Evolutionary conservation across 2,888 invertebrate genomes (phyloP).

Genomic region (Panzeria rudis): DNA sequence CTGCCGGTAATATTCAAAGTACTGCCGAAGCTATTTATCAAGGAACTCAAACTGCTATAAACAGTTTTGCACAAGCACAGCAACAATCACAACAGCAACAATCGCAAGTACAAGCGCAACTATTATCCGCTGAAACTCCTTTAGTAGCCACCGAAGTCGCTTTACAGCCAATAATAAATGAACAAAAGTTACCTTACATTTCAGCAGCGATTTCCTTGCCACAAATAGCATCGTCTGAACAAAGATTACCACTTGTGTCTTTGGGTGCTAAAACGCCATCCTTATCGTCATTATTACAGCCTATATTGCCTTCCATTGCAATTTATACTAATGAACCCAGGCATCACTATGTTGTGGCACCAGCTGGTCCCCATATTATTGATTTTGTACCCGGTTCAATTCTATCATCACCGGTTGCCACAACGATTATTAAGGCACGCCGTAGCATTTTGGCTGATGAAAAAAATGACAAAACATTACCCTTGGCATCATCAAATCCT

Average conservation of each 20-base stretch:
- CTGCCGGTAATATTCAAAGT: constrained; percentile 3
- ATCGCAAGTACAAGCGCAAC: constrained; percentile 11
- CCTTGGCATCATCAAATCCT: constrained; percentile 56
- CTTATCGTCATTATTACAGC: constrained; percentile 62
- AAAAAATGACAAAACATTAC: constrained; percentile 65
- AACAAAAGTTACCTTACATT: constrained; percentile 43
- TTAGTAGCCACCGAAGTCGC: constrained; percentile 24
- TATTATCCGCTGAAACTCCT: constrained; percentile 18
- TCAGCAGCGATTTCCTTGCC: constrained; percentile 27
- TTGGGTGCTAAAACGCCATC: constrained; percentile 27
- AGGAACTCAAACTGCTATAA: constrained; percentile 28
- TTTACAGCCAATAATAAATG: constrained; percentile 22
- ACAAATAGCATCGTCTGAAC: neutral
- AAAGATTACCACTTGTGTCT: constrained; percentile 40
- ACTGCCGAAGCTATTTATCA: constrained; percentile 28
- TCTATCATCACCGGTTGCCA: constrained; percentile 76
- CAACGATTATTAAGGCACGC: constrained; percentile 78
- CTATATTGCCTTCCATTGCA: constrained; percentile 68
- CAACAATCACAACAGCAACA: constrained; percentile 8
- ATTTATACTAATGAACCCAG: constrained; percentile 78
- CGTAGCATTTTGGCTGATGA: constrained; percentile 77
- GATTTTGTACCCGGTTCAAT: constrained; percentile 80
- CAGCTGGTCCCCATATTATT: constrained; percentile 78
- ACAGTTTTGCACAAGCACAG: constrained; percentile 12
- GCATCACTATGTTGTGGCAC: constrained; percentile 79